Conservation (phyloP, 2,797 vertebrate genomes). For the Argentina silus region DNA sequence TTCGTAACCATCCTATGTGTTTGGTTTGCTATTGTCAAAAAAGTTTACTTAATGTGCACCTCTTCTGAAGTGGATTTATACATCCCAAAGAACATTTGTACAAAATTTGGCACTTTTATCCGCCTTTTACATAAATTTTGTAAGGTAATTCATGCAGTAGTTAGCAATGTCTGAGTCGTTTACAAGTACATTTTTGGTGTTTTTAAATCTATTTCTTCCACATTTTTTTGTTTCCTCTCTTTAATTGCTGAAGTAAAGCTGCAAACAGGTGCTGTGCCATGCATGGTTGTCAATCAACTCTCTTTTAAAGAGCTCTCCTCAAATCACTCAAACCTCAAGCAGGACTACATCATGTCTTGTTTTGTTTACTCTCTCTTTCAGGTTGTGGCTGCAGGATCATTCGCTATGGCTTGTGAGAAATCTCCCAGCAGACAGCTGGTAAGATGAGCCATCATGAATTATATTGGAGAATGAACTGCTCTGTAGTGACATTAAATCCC, state of each 20-base stretch:
- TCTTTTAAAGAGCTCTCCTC: background rate
- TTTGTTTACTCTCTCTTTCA: slow-evolving; percentile 43
- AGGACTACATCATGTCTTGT: background rate
- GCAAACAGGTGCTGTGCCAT: too few species aligned
- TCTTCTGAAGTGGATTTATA: too few species aligned
- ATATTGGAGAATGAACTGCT: background rate
- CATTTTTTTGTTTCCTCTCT: background rate
- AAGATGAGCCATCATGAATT: slow-evolving; percentile 10
- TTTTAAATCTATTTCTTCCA: too few species aligned
- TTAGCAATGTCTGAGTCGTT: too few species aligned
- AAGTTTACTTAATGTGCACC: too few species aligned
- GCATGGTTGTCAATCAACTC: background rate
- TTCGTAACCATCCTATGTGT: too few species aligned
- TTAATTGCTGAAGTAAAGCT: background rate
- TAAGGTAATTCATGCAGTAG: too few species aligned
- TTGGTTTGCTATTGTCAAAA: too few species aligned
- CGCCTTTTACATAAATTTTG: too few species aligned
- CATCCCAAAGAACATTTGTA: too few species aligned
- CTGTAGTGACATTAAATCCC: background rate
- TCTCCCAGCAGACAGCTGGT: slow-evolving; percentile 66
- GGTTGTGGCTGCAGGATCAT: slow-evolving; percentile 71
- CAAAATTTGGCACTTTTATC: too few species aligned
- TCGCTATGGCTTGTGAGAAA: slow-evolving; percentile 69
- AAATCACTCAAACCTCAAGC: background rate
- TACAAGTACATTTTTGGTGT: too few species aligned